Evolutionary conservation across 2,888 invertebrate genomes (phyloP).

Genomic region (Polydrusus cervinus): DNA sequence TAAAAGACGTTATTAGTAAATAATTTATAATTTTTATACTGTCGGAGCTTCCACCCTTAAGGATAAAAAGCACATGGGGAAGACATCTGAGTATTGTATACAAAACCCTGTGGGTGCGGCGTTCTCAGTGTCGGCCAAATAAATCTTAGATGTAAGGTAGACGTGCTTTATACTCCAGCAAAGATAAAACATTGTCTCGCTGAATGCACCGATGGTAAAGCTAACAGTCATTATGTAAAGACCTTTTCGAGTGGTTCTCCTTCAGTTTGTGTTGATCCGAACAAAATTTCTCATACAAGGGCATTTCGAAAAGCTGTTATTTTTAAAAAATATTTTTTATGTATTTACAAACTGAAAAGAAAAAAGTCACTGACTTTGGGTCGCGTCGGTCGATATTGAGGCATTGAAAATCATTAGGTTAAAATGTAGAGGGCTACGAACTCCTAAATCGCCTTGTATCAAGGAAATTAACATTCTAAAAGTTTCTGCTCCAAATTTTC

Average conservation of each 20-base stretch:
- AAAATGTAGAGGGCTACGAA: too few relatives aligned
- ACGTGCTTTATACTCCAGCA: slow-evolving; percentile 36
- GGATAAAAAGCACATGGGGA: slow-evolving; percentile 38
- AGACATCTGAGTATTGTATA: slow-evolving; percentile 55
- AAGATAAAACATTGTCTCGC: slow-evolving; percentile 53
- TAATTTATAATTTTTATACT: too few relatives aligned
- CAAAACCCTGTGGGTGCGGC: slow-evolving; percentile 66
- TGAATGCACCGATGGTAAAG: slow-evolving; percentile 65
- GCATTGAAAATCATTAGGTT: too few relatives aligned
- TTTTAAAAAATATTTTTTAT: too few relatives aligned
- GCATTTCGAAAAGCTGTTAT: neutral
- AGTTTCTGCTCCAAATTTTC: too few relatives aligned
- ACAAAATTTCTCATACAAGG: slow-evolving; percentile 34
- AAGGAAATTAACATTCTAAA: too few relatives aligned
- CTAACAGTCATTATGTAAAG: slow-evolving; percentile 70
- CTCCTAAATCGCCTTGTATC: too few relatives aligned
- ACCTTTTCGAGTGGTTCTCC: slow-evolving; percentile 66
- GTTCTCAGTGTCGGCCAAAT: slow-evolving; percentile 58
- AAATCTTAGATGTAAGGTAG: slow-evolving; percentile 44
- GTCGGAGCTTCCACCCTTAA: slow-evolving; percentile 39
- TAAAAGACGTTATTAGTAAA: too few relatives aligned
- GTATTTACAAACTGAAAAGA: too few relatives aligned
- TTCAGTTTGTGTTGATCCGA: slow-evolving; percentile 57
- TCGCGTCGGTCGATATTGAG: too few relatives aligned
- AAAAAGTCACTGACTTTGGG: too few relatives aligned